These are phyloP conservation scores for Mormyrus proboscirostris DNA, from an alignment of 2,797 vertebrate genomes.

Conservation along the genomic window DNA sequence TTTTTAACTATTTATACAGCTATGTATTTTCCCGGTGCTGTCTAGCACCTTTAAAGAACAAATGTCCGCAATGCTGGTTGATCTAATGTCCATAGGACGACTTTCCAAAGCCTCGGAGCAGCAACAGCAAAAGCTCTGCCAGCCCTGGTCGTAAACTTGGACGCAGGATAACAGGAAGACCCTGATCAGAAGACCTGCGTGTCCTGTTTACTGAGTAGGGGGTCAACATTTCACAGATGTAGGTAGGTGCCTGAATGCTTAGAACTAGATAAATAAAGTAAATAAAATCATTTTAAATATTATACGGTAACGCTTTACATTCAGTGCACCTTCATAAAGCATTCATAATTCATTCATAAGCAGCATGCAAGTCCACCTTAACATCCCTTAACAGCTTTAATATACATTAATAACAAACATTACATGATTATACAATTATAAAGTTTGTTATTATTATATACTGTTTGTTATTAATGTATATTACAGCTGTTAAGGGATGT, in stretches of 20 bases:
- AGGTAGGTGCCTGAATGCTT: background rate
- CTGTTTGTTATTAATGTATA: no score
- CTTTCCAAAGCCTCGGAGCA: background rate
- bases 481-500: no score
- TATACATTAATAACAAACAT: no score
- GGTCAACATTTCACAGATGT: background rate
- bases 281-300: background rate
- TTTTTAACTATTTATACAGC: background rate
- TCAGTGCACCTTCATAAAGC: no score
- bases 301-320: background rate
- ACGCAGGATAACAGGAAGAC: background rate
- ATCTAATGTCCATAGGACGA: background rate
- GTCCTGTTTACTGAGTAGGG: background rate
- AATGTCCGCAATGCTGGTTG: background rate
- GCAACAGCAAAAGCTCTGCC: background rate
- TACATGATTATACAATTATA: no score
- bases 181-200: background rate
- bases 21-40: background rate
- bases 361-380: no score
- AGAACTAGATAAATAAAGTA: background rate
- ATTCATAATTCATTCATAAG: no score
- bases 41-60: background rate
- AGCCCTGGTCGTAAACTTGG: background rate
- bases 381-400: no score
- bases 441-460: no score